phyloP scores from a whole-genome alignment of 1,140 invertebrate species.

The Chlorops oryzae region DNA sequence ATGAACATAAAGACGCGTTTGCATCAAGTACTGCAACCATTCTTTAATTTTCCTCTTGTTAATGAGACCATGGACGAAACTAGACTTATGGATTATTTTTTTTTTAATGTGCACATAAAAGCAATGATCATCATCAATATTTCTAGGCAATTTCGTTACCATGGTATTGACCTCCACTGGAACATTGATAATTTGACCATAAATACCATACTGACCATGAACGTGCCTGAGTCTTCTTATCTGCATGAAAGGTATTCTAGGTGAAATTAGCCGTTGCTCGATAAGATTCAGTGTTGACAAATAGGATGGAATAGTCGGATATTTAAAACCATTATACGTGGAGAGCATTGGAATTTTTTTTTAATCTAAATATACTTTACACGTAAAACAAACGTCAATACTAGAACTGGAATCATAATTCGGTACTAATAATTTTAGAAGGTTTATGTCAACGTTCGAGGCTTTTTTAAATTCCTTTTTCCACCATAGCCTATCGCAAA shows the following conservation, averaged over 20 bases:
- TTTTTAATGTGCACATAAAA: too few relatives aligned
- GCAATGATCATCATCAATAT: too few relatives aligned
- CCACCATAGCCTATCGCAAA: too few relatives aligned
- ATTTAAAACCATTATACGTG: constrained; percentile 28
- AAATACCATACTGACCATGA: constrained; percentile 26
- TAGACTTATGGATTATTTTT: constrained; percentile 23
- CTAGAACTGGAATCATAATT: too few relatives aligned
- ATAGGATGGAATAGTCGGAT: constrained; percentile 16
- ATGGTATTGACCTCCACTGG: constrained; percentile 26
- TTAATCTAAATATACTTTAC: too few relatives aligned
- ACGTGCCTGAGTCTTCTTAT: constrained; percentile 31
- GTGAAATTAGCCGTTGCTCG: constrained; percentile 32
- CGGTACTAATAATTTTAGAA: too few relatives aligned
- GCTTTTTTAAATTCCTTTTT: too few relatives aligned
- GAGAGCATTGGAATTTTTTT: too few relatives aligned
- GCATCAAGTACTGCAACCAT: not conserved
- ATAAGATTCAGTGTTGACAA: constrained; percentile 19
- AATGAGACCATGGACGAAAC: not conserved
- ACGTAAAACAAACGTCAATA: too few relatives aligned
- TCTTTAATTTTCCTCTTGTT: not conserved
- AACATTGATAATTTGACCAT: constrained; percentile 35
- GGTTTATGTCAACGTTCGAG: too few relatives aligned
- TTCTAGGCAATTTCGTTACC: too few relatives aligned
- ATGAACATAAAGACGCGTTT: not conserved
- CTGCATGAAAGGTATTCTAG: constrained; percentile 41